Base-by-base conservation (phyloP, 2,888 invertebrate species). In the Aelia acuminata region DNA sequence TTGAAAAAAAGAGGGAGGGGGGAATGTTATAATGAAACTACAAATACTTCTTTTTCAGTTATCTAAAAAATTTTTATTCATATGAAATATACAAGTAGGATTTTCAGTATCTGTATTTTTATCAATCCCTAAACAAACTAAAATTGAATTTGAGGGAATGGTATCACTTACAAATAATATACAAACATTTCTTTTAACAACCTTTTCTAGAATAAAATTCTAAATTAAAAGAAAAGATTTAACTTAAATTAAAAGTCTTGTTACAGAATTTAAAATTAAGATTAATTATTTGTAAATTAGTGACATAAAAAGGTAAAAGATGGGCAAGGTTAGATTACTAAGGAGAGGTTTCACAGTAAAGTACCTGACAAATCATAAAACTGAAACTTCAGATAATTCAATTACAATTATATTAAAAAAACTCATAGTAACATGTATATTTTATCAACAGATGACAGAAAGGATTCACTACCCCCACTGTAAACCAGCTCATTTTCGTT, bases 401-500 rank as follows among this genome's bases (percentile, higher is more conserved):
- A 11, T 57, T 26, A 57, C 8, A 26, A 57, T 2, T 26, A 57
- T 11, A 26, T 11, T 26, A 11, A 57, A 13, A 31, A 63, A 31
- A 10, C 2, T 13, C 11, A 22, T 26, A 63, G 31, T 63, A 31
- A 63, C 31, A 63, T 26, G 26, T n/a, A 57, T 26, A 13, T 7
- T 57, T 57, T 53, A 53, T 1, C 3, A 50, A 50, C 26, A 26
- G 57, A 57, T 63, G 31, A 63, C 8, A 13, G 39, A 43, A 43
- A 39, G 4, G 20, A 80, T 80, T 80, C 80, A 80, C 43, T 80
- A 80, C 80, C 80, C 80, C 80, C 80, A 80, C 43, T 43, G 20
- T 43, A 43, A 10, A 35, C n/a, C 43, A 80, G 80, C 80, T 80
- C 10, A 80, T 80, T 43, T 39, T 43, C 18, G 1, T 80, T 43